Conservation (phyloP, 2,888 invertebrate genomes). For the Julus scandinavius region DNA sequence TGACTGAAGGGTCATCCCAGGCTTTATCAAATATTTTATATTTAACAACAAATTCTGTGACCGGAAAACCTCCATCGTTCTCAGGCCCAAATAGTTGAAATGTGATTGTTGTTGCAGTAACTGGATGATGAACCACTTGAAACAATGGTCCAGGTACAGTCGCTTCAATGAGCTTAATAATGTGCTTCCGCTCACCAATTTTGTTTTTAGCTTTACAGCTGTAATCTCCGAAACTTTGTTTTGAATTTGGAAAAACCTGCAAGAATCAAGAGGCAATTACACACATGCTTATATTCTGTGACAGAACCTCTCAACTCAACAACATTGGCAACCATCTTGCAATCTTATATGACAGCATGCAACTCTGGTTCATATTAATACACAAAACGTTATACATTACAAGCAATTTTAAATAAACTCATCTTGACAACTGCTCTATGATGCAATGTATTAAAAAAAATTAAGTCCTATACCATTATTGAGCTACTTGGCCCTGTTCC, state of each 20-base stretch:
- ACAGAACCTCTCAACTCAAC: too few species aligned
- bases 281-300: too few species aligned
- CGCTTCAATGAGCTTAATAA: conserved; percentile 80
- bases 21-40: conserved; percentile 66
- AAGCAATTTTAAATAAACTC: too few species aligned
- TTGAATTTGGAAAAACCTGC: conserved; percentile 74
- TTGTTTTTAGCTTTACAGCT: conserved; percentile 84
- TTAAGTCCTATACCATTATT: conserved; percentile 69
- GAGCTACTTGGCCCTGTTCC: conserved; percentile 79
- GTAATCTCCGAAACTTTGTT: conserved; percentile 77
- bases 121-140: conserved; percentile 68
- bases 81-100: conserved; percentile 82
- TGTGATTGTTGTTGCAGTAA: conserved; percentile 80
- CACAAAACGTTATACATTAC: too few species aligned
- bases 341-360: too few species aligned
- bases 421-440: too few species aligned
- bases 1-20: conserved; percentile 64
- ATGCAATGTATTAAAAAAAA: too few species aligned
- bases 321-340: too few species aligned
- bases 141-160: conserved; percentile 75
- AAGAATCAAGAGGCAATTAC: conserved; percentile 54
- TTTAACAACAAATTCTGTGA: conserved; percentile 78
- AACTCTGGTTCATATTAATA: too few species aligned
- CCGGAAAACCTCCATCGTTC: conserved; percentile 79
- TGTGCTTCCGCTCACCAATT: conserved; percentile 75